Evolutionary conservation across 2,113 vertebrate species (phyloP).

Genomic region (Notiomystis cincta): DNA sequence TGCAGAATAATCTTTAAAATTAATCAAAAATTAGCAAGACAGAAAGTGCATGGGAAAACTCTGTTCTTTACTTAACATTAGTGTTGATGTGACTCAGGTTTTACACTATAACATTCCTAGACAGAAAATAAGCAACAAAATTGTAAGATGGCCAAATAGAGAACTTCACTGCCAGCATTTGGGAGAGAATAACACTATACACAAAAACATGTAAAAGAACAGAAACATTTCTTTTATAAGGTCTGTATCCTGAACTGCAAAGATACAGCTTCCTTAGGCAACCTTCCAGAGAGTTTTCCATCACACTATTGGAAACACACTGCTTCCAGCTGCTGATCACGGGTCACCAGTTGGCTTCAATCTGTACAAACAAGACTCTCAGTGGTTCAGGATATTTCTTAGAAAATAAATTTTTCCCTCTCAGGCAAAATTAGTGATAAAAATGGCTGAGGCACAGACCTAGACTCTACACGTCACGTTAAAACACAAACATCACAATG

Average conservation of each 20-base stretch:
- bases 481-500: background rate
- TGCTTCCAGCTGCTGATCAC: background rate
- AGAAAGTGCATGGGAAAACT: background rate
- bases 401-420: background rate
- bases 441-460: background rate
- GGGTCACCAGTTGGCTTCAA: background rate
- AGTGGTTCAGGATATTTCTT: background rate
- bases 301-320: background rate
- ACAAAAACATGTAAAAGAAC: background rate
- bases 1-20: background rate
- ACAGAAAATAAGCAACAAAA: background rate
- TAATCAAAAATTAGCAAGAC: background rate
- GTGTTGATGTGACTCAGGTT: background rate
- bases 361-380: background rate
- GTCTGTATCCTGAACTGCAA: background rate
- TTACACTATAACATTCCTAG: background rate
- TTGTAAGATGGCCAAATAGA: background rate
- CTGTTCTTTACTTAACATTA: background rate
- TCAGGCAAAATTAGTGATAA: background rate
- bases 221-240: background rate
- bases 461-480: background rate
- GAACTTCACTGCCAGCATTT: background rate
- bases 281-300: background rate
- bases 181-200: background rate
- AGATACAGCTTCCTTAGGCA: background rate